These are phyloP conservation scores for Stenotaenia linearis DNA, from an alignment of 2,888 invertebrate species.

Conservation along the genomic window DNA sequence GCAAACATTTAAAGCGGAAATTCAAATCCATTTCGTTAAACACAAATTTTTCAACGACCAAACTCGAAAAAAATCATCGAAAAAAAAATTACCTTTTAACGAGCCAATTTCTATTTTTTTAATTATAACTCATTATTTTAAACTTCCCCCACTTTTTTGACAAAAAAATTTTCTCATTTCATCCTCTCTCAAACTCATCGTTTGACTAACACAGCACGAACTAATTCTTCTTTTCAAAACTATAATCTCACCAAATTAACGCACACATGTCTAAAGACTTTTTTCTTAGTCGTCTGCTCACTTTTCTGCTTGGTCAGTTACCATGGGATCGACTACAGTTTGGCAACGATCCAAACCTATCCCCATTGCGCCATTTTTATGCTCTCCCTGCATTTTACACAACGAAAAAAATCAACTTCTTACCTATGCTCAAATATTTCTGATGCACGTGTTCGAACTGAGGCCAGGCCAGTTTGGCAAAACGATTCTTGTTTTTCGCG, in stretches of 20 bases:
- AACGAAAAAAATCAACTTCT: slow-evolving; percentile 45
- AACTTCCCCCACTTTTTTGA: too few relatives aligned
- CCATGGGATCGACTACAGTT: slow-evolving; percentile 12
- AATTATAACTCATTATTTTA: neutral
- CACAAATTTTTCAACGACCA: neutral
- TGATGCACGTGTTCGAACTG: slow-evolving; percentile 88
- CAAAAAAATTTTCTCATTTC: too few relatives aligned
- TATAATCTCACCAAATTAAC: slow-evolving; percentile 14
- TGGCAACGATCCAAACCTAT: neutral
- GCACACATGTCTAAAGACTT: slow-evolving; percentile 12
- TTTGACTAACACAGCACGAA: neutral
- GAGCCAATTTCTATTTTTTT: neutral
- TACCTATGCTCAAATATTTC: slow-evolving; percentile 84
- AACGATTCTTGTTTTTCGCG: slow-evolving; percentile 37
- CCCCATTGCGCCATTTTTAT: slow-evolving; percentile 21
- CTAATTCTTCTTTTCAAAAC: neutral
- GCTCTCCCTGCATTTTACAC: neutral
- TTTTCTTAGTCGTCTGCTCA: neutral
- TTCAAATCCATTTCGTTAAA: too few relatives aligned
- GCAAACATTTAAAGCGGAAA: too few relatives aligned
- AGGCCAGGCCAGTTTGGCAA: slow-evolving; percentile 75
- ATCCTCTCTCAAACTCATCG: neutral
- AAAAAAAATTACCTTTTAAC: neutral
- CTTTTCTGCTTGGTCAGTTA: slow-evolving; percentile 26
- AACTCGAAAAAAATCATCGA: neutral